Evolutionary conservation across 2,888 invertebrate species (phyloP), one percentile per base, ranked within the genome.

Genomic region (Tinea trinotella): DNA sequence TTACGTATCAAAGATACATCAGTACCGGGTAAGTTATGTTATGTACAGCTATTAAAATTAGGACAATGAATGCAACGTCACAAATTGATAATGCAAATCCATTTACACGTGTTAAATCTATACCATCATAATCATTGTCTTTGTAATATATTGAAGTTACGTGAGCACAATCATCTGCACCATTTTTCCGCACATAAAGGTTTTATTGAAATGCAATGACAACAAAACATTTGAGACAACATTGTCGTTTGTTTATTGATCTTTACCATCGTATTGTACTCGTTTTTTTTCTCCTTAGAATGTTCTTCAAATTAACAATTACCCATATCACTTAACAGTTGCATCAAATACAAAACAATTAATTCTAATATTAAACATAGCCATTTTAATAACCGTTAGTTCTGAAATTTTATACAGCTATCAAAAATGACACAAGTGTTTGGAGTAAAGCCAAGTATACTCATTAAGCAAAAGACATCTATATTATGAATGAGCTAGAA

Each of bases 401-500:
- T n/a, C n/a, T n/a, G n/a, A n/a, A 4, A 4, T 4, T 30, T 30
- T 30, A 30, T 4, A 30, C 1, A 30, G 4, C 30, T 4, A 30
- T 30, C 7, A 7, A 30, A 40, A 15, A 40, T 40, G 15, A 40
- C 15, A 40, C 40, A 15, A 40, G n/a, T 7, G 17, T 18, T 46
- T 46, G 46, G 46, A 46, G 3, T 1, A 46, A 19, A 46, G 46
- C 46, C 46, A 46, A 46, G 3, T 7, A 44, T 50, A 13, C 15
- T 15, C 50, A 18, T 48, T 48, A 48, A 48, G 19, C 20, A 48
- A 46, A 46, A 48, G 46, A 46, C 17, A 46, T 19, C 46, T 17
- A 50, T 22, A 24, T 50, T 50, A 22, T 50, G 50, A 50, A 50
- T 50, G 50, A 50, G 24, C 10, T 48, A 48, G 19, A 50, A 50